phyloP scores from a whole-genome alignment of 2,797 vertebrate genomes.

The Danio albolineatus region DNA sequence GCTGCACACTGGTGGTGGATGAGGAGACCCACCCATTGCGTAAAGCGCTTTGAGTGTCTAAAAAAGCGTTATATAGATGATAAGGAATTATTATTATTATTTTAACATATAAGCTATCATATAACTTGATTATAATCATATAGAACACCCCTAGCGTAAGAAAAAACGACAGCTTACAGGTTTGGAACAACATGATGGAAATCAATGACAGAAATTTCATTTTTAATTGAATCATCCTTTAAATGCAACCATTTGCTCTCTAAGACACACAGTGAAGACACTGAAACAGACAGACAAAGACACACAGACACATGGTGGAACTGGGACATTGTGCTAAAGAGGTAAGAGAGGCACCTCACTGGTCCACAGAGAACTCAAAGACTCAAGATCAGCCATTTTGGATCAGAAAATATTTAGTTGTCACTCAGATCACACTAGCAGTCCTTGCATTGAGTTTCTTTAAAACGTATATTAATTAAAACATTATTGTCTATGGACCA shows the following conservation, averaged over 20 bases:
- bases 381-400: background rate
- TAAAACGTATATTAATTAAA: constrained; percentile 27
- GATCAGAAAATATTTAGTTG: background rate
- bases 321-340: constrained; percentile 52
- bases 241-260: constrained; percentile 39
- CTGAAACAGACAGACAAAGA: constrained; percentile 54
- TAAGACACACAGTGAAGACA: constrained; percentile 52
- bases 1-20: no score
- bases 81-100: no score
- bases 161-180: background rate
- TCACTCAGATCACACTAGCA: no score
- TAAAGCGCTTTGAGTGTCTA: no score
- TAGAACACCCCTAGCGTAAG: background rate
- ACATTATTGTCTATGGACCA: constrained; percentile 60
- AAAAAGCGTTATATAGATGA: no score
- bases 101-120: background rate
- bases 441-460: background rate
- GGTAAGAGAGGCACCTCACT: constrained; percentile 52
- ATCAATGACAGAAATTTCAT: constrained; percentile 1
- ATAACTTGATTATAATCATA: background rate
- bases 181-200: constrained; percentile 40
- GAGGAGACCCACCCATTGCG: no score
- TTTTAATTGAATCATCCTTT: constrained; percentile 16
- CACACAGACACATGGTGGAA: constrained; percentile 56
- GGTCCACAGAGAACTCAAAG: constrained; percentile 58